Base-by-base conservation (phyloP, 2,797 vertebrate species). In the Megaceryle alcyon region DNA sequence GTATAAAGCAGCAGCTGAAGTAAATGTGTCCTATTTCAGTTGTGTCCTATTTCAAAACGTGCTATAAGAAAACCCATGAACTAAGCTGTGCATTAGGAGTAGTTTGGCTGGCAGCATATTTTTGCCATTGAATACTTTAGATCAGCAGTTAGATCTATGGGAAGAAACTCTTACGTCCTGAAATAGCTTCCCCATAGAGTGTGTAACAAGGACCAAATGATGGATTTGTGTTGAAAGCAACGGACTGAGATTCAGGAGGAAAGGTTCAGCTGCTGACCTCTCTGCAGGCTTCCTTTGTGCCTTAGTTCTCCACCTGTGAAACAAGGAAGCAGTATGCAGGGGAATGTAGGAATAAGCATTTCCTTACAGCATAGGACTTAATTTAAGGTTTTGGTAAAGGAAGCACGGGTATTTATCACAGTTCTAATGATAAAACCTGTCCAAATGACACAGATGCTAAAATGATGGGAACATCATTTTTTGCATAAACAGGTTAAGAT, bases 111-210 rank as follows among this genome's bases (percentile, higher is more conserved):
- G 87, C 61, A 71, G 64, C 65, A 5, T 82, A 22, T 85, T 94
- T 93, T 92, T 96, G 79, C 60, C 19, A 35, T 19, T 60, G 83
- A 92, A 93, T 80, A 65, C 63, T 91, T 94, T 22, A 91, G 31
- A 73, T 82, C 88, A 79, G 37, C 29, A 85, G 22, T 37, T 78
- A 16, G 2, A 54, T 20, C 26, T 33, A 48, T 0, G 1, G 51
- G 69, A 54, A 88, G 53, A 63, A 65, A 46, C 26, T 60, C 23
- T 49, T 39, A 6, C 3, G 10, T 65, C 53, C 21, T 43, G 31
- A 43, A 70, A 44, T 29, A 86, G 56, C 23, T 78, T 78, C 17
- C 13, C 49, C 11, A 10, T 31, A 35, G 46, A 39, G 10, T 41
- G 16, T 57, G 4, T 25, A 78, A 54, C 3, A 46, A 51, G 14